phyloP scores from a whole-genome alignment of 2,797 vertebrate genomes.

The Mus minutoides region DNA sequence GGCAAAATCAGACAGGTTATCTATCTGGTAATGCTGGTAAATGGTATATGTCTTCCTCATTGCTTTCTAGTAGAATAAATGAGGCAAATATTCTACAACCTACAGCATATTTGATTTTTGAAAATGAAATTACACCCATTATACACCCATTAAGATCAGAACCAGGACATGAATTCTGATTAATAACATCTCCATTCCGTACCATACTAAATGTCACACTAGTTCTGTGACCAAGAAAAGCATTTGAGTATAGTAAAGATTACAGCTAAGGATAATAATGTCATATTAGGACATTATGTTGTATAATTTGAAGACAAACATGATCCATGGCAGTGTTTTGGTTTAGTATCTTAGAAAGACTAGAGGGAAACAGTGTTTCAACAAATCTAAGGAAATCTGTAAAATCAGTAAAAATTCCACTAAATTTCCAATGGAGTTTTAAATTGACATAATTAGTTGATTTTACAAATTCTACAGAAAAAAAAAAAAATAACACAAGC shows the following conservation, averaged over 20 bases:
- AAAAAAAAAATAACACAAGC: neutral
- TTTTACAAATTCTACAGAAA: neutral
- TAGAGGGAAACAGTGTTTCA: neutral
- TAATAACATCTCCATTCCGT: neutral
- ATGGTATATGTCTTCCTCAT: neutral
- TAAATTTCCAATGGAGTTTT: neutral
- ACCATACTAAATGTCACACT: neutral
- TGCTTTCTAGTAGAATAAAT: neutral
- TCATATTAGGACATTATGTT: neutral
- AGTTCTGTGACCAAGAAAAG: neutral
- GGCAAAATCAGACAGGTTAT: neutral
- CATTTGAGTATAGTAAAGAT: neutral
- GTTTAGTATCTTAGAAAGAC: conserved; percentile 25
- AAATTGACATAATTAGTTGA: neutral
- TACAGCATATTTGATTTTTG: neutral
- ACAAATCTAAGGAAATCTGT: neutral
- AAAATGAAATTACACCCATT: conserved; percentile 7
- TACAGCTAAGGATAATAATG: neutral
- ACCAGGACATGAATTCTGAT: neutral
- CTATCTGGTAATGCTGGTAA: neutral
- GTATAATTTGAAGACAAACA: neutral
- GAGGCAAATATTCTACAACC: conserved; percentile 7
- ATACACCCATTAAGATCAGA: neutral
- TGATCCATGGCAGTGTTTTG: neutral
- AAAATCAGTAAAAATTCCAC: neutral